Conservation (phyloP, 2,113 vertebrate genomes). For the Sapayoa aenigma region DNA sequence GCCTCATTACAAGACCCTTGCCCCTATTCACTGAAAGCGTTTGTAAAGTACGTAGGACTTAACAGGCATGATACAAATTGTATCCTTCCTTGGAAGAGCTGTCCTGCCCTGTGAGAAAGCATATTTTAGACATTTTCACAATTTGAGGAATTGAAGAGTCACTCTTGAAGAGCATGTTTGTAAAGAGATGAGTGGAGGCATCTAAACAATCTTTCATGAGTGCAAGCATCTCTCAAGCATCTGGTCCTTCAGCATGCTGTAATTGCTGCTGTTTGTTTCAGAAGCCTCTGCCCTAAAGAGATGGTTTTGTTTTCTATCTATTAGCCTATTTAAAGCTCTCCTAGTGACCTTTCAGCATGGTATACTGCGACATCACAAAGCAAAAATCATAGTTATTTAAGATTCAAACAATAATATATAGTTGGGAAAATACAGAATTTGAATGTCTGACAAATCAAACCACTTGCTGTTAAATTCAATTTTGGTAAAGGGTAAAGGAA, state of each 20-base stretch:
- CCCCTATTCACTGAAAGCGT: neutral
- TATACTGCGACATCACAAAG: neutral
- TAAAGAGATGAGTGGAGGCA: neutral
- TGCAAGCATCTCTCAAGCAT: neutral
- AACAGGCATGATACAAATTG: neutral
- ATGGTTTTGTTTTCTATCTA: neutral
- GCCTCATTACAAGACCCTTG: neutral
- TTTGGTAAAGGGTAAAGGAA: neutral
- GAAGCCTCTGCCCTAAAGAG: neutral
- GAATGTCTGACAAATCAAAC: neutral
- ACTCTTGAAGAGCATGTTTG: neutral
- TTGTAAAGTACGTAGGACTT: neutral
- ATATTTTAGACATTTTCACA: neutral
- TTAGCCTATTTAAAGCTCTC: neutral
- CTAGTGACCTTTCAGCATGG: neutral
- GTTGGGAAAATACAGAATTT: neutral
- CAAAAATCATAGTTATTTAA: neutral
- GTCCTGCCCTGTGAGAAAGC: neutral
- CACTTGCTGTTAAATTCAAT: neutral
- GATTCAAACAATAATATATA: neutral
- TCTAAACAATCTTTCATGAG: neutral
- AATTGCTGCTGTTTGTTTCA: neutral
- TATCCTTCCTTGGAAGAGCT: neutral
- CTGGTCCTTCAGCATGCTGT: fast-evolving
- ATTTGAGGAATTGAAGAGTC: neutral